These are phyloP conservation scores for Lottia gigantea DNA, from an alignment of 2,888 invertebrate genomes.

Conservation along the genomic window DNA sequence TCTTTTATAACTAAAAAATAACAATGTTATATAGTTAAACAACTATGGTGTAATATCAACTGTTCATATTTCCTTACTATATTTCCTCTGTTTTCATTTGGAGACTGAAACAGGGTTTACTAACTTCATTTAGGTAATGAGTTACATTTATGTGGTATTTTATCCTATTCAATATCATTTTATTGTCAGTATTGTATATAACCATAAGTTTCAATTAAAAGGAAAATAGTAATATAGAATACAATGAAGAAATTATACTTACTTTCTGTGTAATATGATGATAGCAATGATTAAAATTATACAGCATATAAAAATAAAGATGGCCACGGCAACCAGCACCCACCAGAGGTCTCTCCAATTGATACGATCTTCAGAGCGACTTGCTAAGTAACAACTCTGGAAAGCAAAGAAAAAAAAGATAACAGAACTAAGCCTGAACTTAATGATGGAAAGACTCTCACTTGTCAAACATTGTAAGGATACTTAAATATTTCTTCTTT, in stretches of 20 bases:
- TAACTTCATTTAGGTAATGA: too few species aligned
- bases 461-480: too few species aligned
- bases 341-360: slow-evolving; percentile 57
- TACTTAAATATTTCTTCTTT: too few species aligned
- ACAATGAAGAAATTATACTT: slow-evolving; percentile 30
- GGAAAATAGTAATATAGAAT: background rate
- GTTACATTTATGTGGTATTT: too few species aligned
- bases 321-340: slow-evolving; percentile 57
- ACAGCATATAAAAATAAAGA: slow-evolving; percentile 53
- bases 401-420: slow-evolving; percentile 17
- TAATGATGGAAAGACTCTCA: too few species aligned
- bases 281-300: slow-evolving; percentile 46
- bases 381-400: slow-evolving; percentile 49
- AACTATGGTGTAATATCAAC: background rate
- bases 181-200: too few species aligned
- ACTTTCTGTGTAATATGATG: slow-evolving; percentile 43
- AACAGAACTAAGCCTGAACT: too few species aligned
- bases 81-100: too few species aligned
- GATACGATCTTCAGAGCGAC: slow-evolving; percentile 24
- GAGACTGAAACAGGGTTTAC: too few species aligned
- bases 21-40: background rate
- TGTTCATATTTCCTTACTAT: too few species aligned
- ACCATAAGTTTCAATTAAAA: background rate
- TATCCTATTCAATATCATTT: too few species aligned
- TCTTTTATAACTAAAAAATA: slow-evolving; percentile 31